A percentile compares a stretch with the other conserved stretches of the same genome.
Evolutionary conservation across 2,888 invertebrate species (phyloP).

Genomic region (Ichneumoninae sp.): DNA sequence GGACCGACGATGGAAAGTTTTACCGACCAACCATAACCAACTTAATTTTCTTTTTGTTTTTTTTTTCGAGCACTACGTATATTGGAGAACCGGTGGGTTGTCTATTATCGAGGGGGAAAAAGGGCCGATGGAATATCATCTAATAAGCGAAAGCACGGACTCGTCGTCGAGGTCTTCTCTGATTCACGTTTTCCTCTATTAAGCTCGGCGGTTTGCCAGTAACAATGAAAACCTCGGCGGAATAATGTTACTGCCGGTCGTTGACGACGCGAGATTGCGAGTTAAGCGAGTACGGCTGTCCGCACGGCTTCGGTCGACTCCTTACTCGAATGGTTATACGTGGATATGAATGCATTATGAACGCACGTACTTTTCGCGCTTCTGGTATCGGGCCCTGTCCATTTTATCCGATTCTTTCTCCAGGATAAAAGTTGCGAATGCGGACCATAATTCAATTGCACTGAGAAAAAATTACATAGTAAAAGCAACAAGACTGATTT

Average conservation of each 20-base stretch:
- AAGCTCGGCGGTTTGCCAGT: slow-evolving; percentile 77
- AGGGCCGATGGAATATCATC: slow-evolving; percentile 22
- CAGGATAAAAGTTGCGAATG: background rate
- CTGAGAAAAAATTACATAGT: too few relatives aligned
- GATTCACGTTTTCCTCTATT: slow-evolving; percentile 69
- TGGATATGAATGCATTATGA: background rate
- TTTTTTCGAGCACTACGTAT: background rate
- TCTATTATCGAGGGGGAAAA: background rate
- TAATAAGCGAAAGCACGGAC: slow-evolving; percentile 63
- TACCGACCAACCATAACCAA: background rate
- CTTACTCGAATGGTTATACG: background rate
- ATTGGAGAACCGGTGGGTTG: background rate
- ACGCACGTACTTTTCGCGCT: background rate
- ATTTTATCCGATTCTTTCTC: background rate
- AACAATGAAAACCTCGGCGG: slow-evolving; percentile 75
- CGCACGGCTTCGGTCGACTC: background rate
- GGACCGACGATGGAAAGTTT: slow-evolving; percentile 1
- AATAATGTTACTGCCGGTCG: slow-evolving; percentile 72
- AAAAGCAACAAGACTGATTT: too few relatives aligned
- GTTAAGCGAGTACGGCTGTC: slow-evolving; percentile 2
- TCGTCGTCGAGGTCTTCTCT: slow-evolving; percentile 51
- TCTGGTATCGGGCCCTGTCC: background rate
- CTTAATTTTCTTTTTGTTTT: background rate
- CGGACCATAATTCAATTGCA: background rate
- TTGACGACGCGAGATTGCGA: slow-evolving; percentile 24